Evolutionary conservation across 2,797 vertebrate genomes (phyloP).

Genomic region (Taeniopygia guttata): DNA sequence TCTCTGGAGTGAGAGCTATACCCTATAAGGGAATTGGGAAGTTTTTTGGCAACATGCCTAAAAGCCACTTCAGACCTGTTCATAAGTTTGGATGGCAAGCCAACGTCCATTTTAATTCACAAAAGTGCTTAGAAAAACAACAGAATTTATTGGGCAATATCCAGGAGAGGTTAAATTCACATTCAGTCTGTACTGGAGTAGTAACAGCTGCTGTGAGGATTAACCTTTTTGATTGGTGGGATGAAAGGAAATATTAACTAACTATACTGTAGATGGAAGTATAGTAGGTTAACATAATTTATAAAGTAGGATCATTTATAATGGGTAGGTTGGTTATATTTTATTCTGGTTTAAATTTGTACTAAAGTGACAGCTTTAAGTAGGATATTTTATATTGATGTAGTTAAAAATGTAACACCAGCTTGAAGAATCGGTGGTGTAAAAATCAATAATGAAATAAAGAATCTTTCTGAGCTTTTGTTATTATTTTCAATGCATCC

Average conservation of each 20-base stretch:
- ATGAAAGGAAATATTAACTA: constrained; percentile 55
- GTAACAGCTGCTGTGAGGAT: constrained; percentile 71
- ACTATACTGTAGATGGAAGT: constrained; percentile 10
- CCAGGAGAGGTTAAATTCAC: constrained; percentile 66
- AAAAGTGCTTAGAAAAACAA: constrained; percentile 60
- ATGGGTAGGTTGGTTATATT: neutral
- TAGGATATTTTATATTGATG: neutral
- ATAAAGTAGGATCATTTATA: neutral
- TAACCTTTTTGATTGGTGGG: constrained; percentile 56
- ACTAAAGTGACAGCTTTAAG: neutral
- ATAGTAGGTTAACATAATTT: constrained; percentile 1
- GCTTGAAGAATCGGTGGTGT: neutral
- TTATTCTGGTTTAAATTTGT: neutral
- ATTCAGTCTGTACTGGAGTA: constrained; percentile 55
- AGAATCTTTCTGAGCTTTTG: neutral
- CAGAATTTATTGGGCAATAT: constrained; percentile 53
- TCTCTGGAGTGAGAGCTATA: constrained; percentile 47
- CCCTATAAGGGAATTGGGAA: constrained; percentile 50
- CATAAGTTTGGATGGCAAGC: constrained; percentile 59
- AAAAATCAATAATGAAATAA: neutral
- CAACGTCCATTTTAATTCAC: constrained; percentile 67
- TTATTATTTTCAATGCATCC: neutral
- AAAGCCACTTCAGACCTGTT: constrained; percentile 63
- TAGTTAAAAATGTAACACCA: neutral
- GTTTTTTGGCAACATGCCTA: constrained; percentile 45